phyloP scores from a whole-genome alignment of 2,888 invertebrate species.

The Apotomis capreana region DNA sequence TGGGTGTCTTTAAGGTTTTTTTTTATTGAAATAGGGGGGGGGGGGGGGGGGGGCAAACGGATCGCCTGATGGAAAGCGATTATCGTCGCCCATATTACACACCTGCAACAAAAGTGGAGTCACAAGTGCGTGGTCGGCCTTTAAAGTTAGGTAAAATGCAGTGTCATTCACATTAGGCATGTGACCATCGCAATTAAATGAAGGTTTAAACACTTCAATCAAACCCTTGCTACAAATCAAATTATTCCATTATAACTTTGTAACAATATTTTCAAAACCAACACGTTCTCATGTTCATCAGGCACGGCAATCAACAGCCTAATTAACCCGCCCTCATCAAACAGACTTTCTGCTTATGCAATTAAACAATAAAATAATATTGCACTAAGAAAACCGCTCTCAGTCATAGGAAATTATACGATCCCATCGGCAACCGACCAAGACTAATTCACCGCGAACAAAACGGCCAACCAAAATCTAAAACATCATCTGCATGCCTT shows the following conservation, averaged over 20 bases:
- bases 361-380: slow-evolving; percentile 63
- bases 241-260: slow-evolving; percentile 6
- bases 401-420: slow-evolving; percentile 65
- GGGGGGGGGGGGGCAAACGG: too few relatives aligned
- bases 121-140: background rate
- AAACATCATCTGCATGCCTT: slow-evolving; percentile 71
- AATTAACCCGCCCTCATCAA: slow-evolving; percentile 48
- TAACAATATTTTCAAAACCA: slow-evolving; percentile 8
- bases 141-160: background rate
- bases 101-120: too few relatives aligned
- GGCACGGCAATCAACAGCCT: slow-evolving; percentile 55
- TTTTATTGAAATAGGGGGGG: too few relatives aligned
- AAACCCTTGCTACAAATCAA: slow-evolving; percentile 3
- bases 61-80: too few relatives aligned
- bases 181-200: background rate
- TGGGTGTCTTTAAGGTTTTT: too few relatives aligned
- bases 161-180: background rate
- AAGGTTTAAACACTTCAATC: background rate
- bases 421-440: slow-evolving; percentile 72
- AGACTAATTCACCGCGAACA: slow-evolving; percentile 79
- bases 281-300: slow-evolving; percentile 47
- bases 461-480: slow-evolving; percentile 71
- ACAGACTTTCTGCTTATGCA: slow-evolving; percentile 64
- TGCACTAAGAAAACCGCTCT: slow-evolving; percentile 52
- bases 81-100: too few relatives aligned